phyloP scores from a whole-genome alignment of 2,113 vertebrate genomes.

The Pao palembangensis region DNA sequence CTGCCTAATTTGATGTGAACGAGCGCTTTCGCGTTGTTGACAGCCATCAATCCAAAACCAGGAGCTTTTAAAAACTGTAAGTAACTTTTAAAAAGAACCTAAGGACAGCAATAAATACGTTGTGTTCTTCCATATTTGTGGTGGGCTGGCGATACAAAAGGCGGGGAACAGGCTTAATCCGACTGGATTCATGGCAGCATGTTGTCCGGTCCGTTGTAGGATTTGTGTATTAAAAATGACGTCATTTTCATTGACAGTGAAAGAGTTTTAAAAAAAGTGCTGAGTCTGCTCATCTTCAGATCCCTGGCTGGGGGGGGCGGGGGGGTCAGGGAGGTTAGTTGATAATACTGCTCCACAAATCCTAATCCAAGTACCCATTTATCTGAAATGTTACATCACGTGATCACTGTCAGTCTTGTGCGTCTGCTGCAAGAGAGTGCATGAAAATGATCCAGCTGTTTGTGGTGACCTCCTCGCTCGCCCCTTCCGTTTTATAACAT shows the following conservation, averaged over 20 bases:
- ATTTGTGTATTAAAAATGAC: constrained; percentile 74
- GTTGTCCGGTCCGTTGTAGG: constrained; percentile 41
- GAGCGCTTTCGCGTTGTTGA: constrained; percentile 19
- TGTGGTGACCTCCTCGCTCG: neutral
- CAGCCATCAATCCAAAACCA: constrained; percentile 29
- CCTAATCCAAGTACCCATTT: neutral
- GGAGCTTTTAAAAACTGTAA: constrained; percentile 25
- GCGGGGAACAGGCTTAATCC: constrained; percentile 20
- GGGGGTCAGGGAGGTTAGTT: neutral
- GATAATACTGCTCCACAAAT: neutral
- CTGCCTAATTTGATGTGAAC: constrained; percentile 14
- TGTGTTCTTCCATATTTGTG: no score
- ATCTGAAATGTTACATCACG: constrained; percentile 7
- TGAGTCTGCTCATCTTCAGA: constrained; percentile 69
- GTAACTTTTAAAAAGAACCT: constrained; percentile 3
- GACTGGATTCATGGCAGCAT: constrained; percentile 27
- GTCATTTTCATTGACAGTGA: constrained; percentile 83
- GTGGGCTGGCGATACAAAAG: no score
- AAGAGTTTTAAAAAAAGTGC: constrained; percentile 69
- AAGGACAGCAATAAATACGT: no score
- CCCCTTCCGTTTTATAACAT: constrained; percentile 8
- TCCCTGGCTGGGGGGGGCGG: constrained; percentile 37
- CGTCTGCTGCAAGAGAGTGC: neutral
- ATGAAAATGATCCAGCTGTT: neutral
- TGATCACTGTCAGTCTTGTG: neutral